Percentiles rank a stretch among this genome's conserved stretches.
phyloP scores from a whole-genome alignment of 2,888 invertebrate genomes.

The Tipula confusa region DNA sequence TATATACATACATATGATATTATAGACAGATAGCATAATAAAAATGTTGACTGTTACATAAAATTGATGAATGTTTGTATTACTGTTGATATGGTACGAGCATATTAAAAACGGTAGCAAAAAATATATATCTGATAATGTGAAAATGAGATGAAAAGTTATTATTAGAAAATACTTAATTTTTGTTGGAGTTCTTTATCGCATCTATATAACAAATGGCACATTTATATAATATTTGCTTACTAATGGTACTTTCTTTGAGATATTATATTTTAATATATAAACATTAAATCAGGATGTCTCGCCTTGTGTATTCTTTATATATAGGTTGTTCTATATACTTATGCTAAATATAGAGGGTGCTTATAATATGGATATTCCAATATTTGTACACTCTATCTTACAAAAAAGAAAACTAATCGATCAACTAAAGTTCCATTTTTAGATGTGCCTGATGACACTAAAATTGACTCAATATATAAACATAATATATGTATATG shows the following conservation, averaged over 20 bases:
- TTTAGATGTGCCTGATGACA: no score
- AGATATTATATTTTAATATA: neutral
- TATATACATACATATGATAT: neutral
- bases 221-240: neutral
- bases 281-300: no score
- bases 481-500: no score
- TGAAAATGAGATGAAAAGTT: neutral
- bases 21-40: neutral
- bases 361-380: no score
- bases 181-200: neutral
- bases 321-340: no score
- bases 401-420: no score
- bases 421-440: no score
- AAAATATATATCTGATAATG: neutral
- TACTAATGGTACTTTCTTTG: neutral
- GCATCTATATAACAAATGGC: neutral
- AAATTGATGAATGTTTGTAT: slow-evolving; percentile 3
- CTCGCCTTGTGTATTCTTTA: no score
- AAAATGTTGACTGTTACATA: slow-evolving; percentile 20
- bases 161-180: slow-evolving; percentile 3
- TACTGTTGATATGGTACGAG: neutral
- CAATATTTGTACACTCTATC: no score
- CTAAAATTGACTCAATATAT: no score
- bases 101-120: neutral
- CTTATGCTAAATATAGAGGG: no score